Evolutionary conservation across 1,140 invertebrate genomes (phyloP).

Genomic region (Daktulosphaira vitifoliae): DNA sequence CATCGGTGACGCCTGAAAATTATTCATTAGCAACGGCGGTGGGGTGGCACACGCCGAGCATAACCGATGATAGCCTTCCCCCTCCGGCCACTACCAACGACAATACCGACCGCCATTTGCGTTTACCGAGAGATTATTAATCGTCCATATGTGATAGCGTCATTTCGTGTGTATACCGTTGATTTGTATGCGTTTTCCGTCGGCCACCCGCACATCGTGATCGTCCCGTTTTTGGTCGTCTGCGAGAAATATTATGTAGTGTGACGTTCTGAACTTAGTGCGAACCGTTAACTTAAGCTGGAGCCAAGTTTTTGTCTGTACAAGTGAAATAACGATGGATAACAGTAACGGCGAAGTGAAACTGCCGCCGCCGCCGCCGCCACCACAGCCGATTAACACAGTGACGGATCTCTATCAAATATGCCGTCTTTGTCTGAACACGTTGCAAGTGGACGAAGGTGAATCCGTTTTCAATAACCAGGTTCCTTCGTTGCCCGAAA

Average conservation of each 20-base stretch:
- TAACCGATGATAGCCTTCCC: slow-evolving; percentile 22
- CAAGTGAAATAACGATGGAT: background rate
- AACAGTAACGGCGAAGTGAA: background rate
- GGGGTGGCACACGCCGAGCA: background rate
- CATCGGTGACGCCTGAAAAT: background rate
- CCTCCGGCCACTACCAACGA: background rate
- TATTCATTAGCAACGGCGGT: background rate
- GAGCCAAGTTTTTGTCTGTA: too few relatives aligned
- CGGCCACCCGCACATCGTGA: background rate
- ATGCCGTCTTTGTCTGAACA: slow-evolving; percentile 18
- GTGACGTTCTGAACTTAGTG: background rate
- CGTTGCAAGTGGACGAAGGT: slow-evolving; percentile 11
- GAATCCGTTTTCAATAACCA: slow-evolving; percentile 28
- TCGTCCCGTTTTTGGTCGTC: background rate
- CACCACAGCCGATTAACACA: background rate
- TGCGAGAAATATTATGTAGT: slow-evolving; percentile 3
- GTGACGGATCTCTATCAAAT: slow-evolving; percentile 14
- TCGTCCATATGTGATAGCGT: slow-evolving; percentile 32
- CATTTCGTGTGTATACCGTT: slow-evolving; percentile 13
- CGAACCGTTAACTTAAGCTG: too few relatives aligned
- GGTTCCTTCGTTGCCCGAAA: slow-evolving; percentile 24
- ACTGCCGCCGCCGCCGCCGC: background rate
- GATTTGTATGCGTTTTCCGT: background rate
- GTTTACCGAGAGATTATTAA: slow-evolving; percentile 26
- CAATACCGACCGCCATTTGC: slow-evolving; percentile 23